A percentile compares a stretch with the other conserved stretches of the same genome.
phyloP scores from a whole-genome alignment of 2,797 vertebrate genomes.

The Peromyscus aztecus region DNA sequence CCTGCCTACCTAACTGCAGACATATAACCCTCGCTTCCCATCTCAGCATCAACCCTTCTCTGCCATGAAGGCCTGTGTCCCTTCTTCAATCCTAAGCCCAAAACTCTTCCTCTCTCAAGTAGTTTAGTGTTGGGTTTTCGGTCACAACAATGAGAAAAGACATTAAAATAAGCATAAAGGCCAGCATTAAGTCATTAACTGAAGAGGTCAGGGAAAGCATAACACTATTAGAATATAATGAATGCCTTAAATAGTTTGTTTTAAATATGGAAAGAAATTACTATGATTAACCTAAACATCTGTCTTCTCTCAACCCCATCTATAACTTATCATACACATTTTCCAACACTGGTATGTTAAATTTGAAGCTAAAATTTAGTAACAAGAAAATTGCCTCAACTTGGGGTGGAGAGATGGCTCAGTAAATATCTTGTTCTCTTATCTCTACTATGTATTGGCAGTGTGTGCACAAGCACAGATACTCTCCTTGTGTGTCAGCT shows the following conservation, averaged over 20 bases:
- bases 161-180: not conserved
- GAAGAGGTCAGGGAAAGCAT: constrained; percentile 27
- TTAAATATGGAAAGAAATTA: not conserved
- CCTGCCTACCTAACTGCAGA: not conserved
- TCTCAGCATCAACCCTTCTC: not conserved
- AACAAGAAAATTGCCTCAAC: constrained; percentile 23
- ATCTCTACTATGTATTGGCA: not conserved
- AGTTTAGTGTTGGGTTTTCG: not conserved
- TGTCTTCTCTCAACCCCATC: constrained; percentile 13
- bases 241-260: constrained; percentile 41
- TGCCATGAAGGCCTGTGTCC: not conserved
- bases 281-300: constrained; percentile 27
- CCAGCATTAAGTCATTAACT: not conserved
- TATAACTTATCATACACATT: constrained; percentile 50
- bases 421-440: not conserved
- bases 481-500: not conserved
- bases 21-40: not conserved
- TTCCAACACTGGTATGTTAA: constrained; percentile 47
- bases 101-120: not conserved
- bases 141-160: not conserved
- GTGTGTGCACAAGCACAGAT: not conserved
- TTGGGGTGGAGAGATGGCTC: not conserved
- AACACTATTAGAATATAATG: constrained; percentile 45
- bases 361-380: constrained; percentile 57
- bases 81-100: not conserved